Evolutionary conservation across 2,113 vertebrate genomes (phyloP).

Genomic region (Antechinus stuartii): DNA sequence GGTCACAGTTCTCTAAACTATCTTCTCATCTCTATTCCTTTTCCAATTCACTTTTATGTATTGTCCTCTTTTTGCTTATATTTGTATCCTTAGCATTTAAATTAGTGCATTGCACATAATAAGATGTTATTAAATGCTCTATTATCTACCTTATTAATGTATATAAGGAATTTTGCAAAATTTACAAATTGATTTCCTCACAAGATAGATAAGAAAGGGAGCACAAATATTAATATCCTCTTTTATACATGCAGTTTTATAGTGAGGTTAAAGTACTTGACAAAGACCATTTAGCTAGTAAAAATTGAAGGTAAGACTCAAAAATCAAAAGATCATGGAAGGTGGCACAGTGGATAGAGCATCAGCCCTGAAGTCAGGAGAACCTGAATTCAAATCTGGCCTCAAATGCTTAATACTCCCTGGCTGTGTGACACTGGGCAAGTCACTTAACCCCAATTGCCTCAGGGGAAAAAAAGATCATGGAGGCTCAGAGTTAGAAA

Average conservation of each 20-base stretch:
- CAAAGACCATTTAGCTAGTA: neutral
- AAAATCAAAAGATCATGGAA: neutral
- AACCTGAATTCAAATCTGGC: no score
- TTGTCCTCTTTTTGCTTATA: neutral
- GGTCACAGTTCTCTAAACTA: neutral
- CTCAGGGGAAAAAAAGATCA: neutral
- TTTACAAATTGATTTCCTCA: neutral
- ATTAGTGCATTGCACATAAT: neutral
- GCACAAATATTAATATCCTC: neutral
- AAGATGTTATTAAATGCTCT: neutral
- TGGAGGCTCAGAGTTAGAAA: neutral
- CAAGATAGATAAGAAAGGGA: neutral
- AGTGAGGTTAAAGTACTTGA: neutral
- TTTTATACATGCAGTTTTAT: neutral
- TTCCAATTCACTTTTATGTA: neutral
- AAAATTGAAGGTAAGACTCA: neutral
- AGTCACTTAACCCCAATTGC: no score
- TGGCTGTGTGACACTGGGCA: no score
- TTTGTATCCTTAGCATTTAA: neutral
- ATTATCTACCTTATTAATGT: neutral
- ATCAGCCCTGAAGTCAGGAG: no score
- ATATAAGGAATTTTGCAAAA: neutral
- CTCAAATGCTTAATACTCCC: no score
- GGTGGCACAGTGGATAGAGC: no score
- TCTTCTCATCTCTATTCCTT: neutral